Evolutionary conservation across 2,888 invertebrate genomes (phyloP).

Genomic region (Plagodis pulveraria): DNA sequence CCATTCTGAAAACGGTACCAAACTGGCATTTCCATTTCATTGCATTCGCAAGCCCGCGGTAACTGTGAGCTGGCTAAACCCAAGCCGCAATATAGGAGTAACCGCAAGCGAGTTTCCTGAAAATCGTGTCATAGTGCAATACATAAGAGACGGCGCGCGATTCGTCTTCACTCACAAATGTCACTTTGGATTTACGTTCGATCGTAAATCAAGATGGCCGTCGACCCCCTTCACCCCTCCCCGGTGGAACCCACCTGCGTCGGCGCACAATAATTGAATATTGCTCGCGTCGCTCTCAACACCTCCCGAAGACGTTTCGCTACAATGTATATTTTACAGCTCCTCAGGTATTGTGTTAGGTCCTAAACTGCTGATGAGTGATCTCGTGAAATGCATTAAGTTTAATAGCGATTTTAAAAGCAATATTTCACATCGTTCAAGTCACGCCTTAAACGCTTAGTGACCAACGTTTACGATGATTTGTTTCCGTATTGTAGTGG

Average conservation of each 20-base stretch:
- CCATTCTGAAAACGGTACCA: conserved; percentile 40
- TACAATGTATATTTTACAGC: conserved; percentile 82
- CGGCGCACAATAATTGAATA: conserved; percentile 82
- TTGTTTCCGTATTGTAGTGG: conserved; percentile 77
- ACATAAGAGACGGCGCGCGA: conserved; percentile 56
- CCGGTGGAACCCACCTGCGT: conserved; percentile 67
- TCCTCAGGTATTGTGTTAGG: conserved; percentile 78
- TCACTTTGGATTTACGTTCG: conserved; percentile 82
- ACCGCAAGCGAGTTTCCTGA: conserved; percentile 67
- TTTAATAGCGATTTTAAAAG: conserved; percentile 81
- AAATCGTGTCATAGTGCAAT: conserved; percentile 63
- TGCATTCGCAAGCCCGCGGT: conserved; percentile 40
- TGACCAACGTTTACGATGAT: conserved; percentile 80
- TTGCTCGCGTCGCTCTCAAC: conserved; percentile 82
- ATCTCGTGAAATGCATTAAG: conserved; percentile 78
- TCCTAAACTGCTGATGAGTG: conserved; percentile 82
- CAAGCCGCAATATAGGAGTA: conserved; percentile 47
- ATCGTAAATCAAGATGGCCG: conserved; percentile 82
- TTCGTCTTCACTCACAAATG: conserved; percentile 78
- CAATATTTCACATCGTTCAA: conserved; percentile 79
- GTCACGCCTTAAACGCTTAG: conserved; percentile 72
- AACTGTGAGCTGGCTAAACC: conserved; percentile 35
- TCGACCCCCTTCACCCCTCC: conserved; percentile 55
- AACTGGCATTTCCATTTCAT: conserved; percentile 45
- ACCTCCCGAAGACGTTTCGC: conserved; percentile 69